Base-by-base conservation (phyloP, 2,113 vertebrate species). In the Aspidoscelis tigris region DNA sequence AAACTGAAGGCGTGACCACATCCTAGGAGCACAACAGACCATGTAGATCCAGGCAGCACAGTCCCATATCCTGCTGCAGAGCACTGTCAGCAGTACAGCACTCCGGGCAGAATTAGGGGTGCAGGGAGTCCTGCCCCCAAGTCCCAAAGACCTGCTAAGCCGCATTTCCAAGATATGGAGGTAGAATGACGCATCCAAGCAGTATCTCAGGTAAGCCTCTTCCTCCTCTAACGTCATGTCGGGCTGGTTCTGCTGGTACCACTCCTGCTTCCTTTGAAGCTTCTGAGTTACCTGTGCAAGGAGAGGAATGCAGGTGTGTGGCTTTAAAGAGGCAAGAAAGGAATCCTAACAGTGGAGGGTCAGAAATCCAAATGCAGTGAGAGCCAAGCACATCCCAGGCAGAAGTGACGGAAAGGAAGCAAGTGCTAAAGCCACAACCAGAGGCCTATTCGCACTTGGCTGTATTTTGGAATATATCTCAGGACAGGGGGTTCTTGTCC, bases 231-330 rank as follows among this genome's bases (percentile, higher is more conserved):
- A 2, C 0, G 85, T 94, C 92, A 97, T 87, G 73, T 83, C 85
- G 9, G 84, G 84, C 93, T 95, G 89, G 72, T 96, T 97, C 92
- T 93, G 88, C 80, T 97, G 93, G 92, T 96, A 98, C 95, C 95
- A 95, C 26, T 89, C 93, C 75, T 98, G 93, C 73, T 96, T 92
- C 91, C 85, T 92, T 93, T 96, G 94, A 58, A 97, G 93, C 87
- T 97, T 95, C 85, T 95, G 89, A 0, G 93, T 95, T 7, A 90
- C 96, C 97, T 98, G 87, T 1, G 9, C 1, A 21, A 50, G 58
- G 65, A 73, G 80, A 53, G 83, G 55, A 58, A 58, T 7, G 55
- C 55, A 12, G 55, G 5, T 58, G 55, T 58, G 55, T 12, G 14
- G 55, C 55, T 58, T 58, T 58, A 58, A 58, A 68, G 1, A 9